These are phyloP conservation scores for Peribatodes rhomboidaria DNA, from an alignment of 2,888 invertebrate species.

Conservation along the genomic window DNA sequence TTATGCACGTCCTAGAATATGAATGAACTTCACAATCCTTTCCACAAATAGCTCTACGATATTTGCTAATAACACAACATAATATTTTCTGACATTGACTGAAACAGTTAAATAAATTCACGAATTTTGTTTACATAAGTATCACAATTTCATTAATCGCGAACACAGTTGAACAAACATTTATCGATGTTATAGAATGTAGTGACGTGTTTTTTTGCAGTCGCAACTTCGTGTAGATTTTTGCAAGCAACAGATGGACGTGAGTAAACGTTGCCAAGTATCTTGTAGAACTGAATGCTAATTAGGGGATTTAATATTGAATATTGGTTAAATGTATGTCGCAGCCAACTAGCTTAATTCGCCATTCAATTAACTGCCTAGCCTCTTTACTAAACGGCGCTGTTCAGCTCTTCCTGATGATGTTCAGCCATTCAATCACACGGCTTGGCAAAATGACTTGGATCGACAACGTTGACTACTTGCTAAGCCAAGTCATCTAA, in stretches of 20 bases:
- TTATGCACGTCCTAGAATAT: not conserved
- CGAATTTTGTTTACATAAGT: conserved; percentile 4
- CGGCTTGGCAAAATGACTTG: too few species aligned
- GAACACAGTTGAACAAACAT: conserved; percentile 7
- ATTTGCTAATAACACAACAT: not conserved
- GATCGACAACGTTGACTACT: too few species aligned
- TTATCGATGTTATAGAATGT: not conserved
- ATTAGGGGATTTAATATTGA: conserved; percentile 26
- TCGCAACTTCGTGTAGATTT: not conserved
- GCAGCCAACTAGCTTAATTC: too few species aligned
- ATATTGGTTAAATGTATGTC: conserved; percentile 20
- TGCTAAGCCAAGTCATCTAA: too few species aligned
- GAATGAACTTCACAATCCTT: conserved; percentile 3
- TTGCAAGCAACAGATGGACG: conserved; percentile 4
- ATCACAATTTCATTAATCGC: conserved; percentile 1
- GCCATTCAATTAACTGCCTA: too few species aligned
- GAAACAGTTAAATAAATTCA: not conserved
- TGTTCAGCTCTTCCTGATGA: too few species aligned
- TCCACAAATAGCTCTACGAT: conserved; percentile 6
- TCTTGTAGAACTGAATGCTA: conserved; percentile 9
- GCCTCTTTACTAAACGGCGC: too few species aligned
- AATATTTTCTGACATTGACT: not conserved
- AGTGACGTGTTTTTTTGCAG: conserved; percentile 5
- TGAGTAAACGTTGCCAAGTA: conserved; percentile 28
- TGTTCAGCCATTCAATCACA: too few species aligned